These are phyloP conservation scores for Brevimyrus niger DNA, from an alignment of 2,113 vertebrate species.

Conservation along the genomic window DNA sequence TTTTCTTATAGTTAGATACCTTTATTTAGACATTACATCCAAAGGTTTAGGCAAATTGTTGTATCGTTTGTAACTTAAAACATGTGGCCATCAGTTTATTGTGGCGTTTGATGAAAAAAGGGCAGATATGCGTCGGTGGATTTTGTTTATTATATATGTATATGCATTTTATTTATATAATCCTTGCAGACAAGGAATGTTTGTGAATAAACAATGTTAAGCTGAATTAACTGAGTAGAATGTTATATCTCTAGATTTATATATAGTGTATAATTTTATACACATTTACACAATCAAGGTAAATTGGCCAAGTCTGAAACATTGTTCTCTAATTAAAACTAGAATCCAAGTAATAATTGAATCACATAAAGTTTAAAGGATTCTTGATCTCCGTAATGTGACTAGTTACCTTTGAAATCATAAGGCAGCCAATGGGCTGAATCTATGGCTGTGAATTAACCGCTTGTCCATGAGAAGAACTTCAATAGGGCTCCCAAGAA, in stretches of 20 bases:
- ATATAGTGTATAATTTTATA: not conserved
- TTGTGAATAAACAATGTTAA: not conserved
- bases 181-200: not conserved
- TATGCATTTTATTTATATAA: not conserved
- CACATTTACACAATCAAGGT: not conserved
- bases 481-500: not conserved
- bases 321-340: conserved; percentile 1
- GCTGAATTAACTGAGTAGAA: not conserved
- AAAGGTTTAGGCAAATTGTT: not conserved
- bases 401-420: not conserved
- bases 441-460: not conserved
- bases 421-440: not conserved
- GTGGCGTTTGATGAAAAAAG: not conserved
- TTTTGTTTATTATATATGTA: not conserved
- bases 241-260: not conserved
- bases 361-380: not conserved
- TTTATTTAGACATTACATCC: not conserved
- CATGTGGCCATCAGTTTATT: not conserved
- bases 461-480: not conserved
- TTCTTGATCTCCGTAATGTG: not conserved
- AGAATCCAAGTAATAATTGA: not conserved
- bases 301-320: not conserved
- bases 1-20: not conserved
- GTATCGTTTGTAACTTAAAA: not conserved
- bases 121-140: not conserved